Evolutionary conservation across 1,140 invertebrate genomes (phyloP).

Genomic region (Eulimnadia texana): DNA sequence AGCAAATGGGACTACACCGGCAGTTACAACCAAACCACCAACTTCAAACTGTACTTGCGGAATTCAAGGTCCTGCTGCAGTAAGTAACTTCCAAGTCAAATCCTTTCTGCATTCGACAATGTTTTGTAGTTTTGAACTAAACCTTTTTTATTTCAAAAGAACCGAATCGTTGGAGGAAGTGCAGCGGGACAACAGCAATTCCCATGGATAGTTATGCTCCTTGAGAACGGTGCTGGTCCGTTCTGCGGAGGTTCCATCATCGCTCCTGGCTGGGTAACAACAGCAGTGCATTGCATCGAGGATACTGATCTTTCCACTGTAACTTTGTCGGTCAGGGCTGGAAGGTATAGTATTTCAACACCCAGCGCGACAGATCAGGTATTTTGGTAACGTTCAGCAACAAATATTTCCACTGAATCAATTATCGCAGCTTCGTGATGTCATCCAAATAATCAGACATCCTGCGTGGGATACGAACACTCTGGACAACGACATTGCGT

Average conservation of each 20-base stretch:
- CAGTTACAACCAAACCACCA: too few species aligned
- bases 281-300: slow-evolving; percentile 33
- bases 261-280: slow-evolving; percentile 29
- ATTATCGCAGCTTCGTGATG: background rate
- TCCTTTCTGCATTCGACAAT: too few species aligned
- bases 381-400: background rate
- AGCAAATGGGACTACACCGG: too few species aligned
- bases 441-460: slow-evolving; percentile 22
- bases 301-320: background rate
- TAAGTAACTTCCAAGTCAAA: too few species aligned
- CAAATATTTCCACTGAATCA: background rate
- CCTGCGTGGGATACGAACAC: slow-evolving; percentile 26
- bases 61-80: background rate
- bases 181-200: slow-evolving; percentile 8
- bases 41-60: background rate
- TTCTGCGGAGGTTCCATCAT: slow-evolving; percentile 34
- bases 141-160: slow-evolving; percentile 2
- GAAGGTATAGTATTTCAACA: background rate
- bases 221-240: slow-evolving; percentile 14
- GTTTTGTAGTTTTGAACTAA: too few species aligned
- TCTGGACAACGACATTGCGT: slow-evolving; percentile 43
- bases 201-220: slow-evolving; percentile 10
- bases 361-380: slow-evolving; percentile 10
- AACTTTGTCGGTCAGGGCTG: slow-evolving; percentile 12
- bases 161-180: slow-evolving; percentile 13